These are phyloP conservation scores for Spodoptera frugiperda DNA, from an alignment of 1,140 invertebrate species.

Conservation along the genomic window DNA sequence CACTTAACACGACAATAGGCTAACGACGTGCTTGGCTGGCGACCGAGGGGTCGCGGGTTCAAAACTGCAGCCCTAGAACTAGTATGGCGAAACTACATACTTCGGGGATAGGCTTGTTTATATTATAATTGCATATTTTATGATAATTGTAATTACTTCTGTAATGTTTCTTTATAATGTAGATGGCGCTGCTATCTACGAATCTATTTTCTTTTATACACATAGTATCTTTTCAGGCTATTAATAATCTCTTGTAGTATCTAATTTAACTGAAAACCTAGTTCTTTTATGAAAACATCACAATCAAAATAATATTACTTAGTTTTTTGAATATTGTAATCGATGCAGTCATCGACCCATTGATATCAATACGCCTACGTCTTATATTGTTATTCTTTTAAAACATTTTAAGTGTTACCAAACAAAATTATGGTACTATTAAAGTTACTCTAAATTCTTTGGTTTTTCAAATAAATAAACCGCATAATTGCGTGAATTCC, in stretches of 20 bases:
- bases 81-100: constrained; percentile 23
- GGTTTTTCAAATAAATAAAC: background rate
- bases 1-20: constrained; percentile 34
- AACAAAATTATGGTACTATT: background rate
- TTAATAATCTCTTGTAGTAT: too few relatives aligned
- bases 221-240: too few relatives aligned
- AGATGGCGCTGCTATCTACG: background rate
- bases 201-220: too few relatives aligned
- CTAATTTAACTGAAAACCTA: too few relatives aligned
- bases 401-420: background rate
- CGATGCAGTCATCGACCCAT: too few relatives aligned
- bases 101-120: constrained; percentile 18
- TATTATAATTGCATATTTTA: constrained; percentile 6
- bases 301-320: too few relatives aligned
- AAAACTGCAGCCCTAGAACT: constrained; percentile 11
- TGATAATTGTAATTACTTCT: too few relatives aligned
- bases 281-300: too few relatives aligned
- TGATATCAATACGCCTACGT: too few relatives aligned
- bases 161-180: background rate
- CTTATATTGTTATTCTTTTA: background rate
- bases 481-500: constrained; percentile 25
- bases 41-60: constrained; percentile 21
- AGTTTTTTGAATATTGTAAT: too few relatives aligned
- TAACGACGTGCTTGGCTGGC: constrained; percentile 6
- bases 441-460: background rate